A percentile compares a stretch with the other conserved stretches of the same genome.
Conservation (phyloP, 2,888 invertebrate genomes). For the Sussaba pulchella region DNA sequence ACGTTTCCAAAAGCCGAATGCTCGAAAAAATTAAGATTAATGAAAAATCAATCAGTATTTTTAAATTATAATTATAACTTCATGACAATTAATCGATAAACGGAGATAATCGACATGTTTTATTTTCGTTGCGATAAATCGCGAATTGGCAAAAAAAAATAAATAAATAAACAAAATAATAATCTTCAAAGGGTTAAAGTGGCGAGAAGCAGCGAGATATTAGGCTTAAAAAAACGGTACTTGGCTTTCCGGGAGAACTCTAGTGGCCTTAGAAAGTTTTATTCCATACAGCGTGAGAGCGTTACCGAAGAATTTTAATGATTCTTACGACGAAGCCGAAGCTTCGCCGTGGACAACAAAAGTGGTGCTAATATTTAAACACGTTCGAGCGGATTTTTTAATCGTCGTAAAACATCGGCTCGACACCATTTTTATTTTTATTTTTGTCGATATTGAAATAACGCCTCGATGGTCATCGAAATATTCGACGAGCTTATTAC, state of each 20-base stretch:
- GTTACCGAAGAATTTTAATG: slow-evolving; percentile 53
- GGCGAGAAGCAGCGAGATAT: slow-evolving; percentile 5
- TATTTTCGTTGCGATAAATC: not conserved
- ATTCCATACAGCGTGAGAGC: slow-evolving; percentile 54
- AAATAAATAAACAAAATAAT: too few relatives aligned
- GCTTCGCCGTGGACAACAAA: slow-evolving; percentile 4
- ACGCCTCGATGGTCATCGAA: slow-evolving; percentile 3
- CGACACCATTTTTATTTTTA: slow-evolving; percentile 12
- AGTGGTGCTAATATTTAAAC: slow-evolving; percentile 42
- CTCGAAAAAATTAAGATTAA: not conserved
- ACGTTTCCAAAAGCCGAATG: too few relatives aligned
- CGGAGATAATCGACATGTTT: not conserved
- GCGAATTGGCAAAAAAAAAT: not conserved
- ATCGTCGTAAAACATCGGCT: slow-evolving; percentile 16
- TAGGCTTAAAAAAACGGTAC: slow-evolving; percentile 40
- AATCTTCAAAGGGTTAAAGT: slow-evolving; percentile 5
- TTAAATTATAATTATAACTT: not conserved
- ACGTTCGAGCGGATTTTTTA: slow-evolving; percentile 13
- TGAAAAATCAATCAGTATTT: not conserved
- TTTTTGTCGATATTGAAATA: not conserved
- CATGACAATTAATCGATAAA: not conserved
- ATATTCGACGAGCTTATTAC: not conserved
- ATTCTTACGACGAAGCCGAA: slow-evolving; percentile 15
- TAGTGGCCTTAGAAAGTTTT: slow-evolving; percentile 75
- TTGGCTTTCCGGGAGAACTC: slow-evolving; percentile 66